phyloP scores from a whole-genome alignment of 2,888 invertebrate species.

The Heliconius sara region DNA sequence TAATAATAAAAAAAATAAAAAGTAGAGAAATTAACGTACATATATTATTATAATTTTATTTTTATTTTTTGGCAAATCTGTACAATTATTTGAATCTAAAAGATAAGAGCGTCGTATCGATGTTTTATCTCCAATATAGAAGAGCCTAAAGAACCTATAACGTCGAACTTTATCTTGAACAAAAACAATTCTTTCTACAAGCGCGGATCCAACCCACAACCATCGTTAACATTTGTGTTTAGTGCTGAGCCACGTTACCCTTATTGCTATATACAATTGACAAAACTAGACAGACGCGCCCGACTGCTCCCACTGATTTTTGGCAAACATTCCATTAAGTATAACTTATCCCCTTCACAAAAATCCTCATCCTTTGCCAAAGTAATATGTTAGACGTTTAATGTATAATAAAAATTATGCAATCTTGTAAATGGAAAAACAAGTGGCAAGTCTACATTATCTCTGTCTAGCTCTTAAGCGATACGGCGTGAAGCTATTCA shows the following conservation, averaged over 20 bases:
- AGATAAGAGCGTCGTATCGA: too few relatives aligned
- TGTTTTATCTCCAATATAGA: too few relatives aligned
- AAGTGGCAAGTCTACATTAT: slow-evolving; percentile 26
- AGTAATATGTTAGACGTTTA: slow-evolving; percentile 17
- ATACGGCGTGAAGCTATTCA: slow-evolving; percentile 19
- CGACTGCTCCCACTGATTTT: background rate
- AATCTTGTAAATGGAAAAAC: slow-evolving; percentile 17
- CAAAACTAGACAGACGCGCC: background rate
- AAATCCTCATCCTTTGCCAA: background rate
- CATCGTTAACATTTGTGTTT: background rate
- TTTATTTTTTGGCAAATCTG: too few relatives aligned
- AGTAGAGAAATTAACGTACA: too few relatives aligned
- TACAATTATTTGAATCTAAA: too few relatives aligned
- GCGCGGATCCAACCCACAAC: background rate
- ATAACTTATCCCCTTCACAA: slow-evolving; percentile 1
- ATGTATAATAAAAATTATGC: slow-evolving; percentile 23
- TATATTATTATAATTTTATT: too few relatives aligned
- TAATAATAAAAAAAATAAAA: too few relatives aligned
- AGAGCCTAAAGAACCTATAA: too few relatives aligned
- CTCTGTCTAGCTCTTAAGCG: slow-evolving; percentile 14
- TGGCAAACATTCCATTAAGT: slow-evolving; percentile 14
- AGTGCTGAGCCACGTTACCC: too few relatives aligned
- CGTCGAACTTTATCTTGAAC: too few relatives aligned
- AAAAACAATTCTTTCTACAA: background rate
- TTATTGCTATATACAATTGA: background rate